These are phyloP conservation scores for Sebastes kiyomatsui DNA, from an alignment of 2,797 vertebrate genomes.

Conservation along the genomic window DNA sequence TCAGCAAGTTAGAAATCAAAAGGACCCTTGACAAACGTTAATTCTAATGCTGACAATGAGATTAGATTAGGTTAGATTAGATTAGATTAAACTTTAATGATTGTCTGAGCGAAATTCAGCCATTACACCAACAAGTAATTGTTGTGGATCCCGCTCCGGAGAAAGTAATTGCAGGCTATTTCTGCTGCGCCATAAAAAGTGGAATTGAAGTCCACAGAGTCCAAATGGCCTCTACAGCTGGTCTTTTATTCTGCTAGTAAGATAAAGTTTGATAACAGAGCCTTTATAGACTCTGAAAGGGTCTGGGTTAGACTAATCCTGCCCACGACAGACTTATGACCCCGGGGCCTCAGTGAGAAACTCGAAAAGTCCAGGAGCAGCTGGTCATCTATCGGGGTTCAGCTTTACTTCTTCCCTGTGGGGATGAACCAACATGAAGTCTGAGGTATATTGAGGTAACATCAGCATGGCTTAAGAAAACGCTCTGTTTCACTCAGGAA, in stretches of 20 bases:
- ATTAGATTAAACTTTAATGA: slow-evolving; percentile 16
- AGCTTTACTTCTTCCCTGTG: slow-evolving; percentile 29
- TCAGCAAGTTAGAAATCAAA: neutral
- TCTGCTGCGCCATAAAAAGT: slow-evolving; percentile 49
- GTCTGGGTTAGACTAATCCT: slow-evolving; percentile 61
- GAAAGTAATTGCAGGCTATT: slow-evolving; percentile 41
- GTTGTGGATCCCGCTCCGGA: slow-evolving; percentile 5
- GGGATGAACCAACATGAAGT: slow-evolving; percentile 38
- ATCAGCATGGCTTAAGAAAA: slow-evolving; percentile 53
- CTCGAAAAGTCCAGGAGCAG: slow-evolving; percentile 48
- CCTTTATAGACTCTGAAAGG: slow-evolving; percentile 61
- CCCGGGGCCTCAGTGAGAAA: slow-evolving; percentile 42
- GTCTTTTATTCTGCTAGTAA: slow-evolving; percentile 49
- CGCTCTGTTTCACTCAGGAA: slow-evolving; percentile 37
- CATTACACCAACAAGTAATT: slow-evolving; percentile 22
- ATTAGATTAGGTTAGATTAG: neutral
- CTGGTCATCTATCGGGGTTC: slow-evolving; percentile 52
- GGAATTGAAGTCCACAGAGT: slow-evolving; percentile 48
- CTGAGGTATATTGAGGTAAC: slow-evolving; percentile 44
- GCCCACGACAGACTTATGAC: slow-evolving; percentile 57
- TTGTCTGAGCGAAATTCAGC: slow-evolving; percentile 1
- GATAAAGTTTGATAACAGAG: slow-evolving; percentile 63
- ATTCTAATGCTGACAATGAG: slow-evolving; percentile 2
- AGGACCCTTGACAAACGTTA: neutral
- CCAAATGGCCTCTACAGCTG: slow-evolving; percentile 51